Conservation (phyloP, 2,113 vertebrate genomes). For the Australoheros scitulus region DNA sequence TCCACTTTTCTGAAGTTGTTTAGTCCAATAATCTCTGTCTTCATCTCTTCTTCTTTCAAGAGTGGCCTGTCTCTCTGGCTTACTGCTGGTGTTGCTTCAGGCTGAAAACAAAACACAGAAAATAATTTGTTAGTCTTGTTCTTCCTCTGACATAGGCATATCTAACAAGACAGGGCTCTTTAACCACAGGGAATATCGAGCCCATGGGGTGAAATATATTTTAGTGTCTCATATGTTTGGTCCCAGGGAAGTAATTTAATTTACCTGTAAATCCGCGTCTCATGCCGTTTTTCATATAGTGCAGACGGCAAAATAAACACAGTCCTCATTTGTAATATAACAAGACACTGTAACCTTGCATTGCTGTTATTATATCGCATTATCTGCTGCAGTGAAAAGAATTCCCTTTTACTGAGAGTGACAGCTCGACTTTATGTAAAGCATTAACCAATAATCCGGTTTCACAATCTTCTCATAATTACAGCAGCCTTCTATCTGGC, state of each 20-base stretch:
- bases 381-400: slow-evolving; percentile 1
- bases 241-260: slow-evolving; percentile 28
- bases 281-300: slow-evolving; percentile 4
- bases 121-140: slow-evolving; percentile 60
- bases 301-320: slow-evolving; percentile 20
- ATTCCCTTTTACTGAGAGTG: slow-evolving; percentile 13
- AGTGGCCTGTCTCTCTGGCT: slow-evolving; percentile 47
- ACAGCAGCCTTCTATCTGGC: slow-evolving; percentile 44
- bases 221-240: slow-evolving; percentile 18
- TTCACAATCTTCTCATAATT: slow-evolving; percentile 63
- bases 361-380: slow-evolving; percentile 21
- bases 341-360: slow-evolving; percentile 9
- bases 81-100: slow-evolving; percentile 79
- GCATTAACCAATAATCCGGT: slow-evolving; percentile 60
- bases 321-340: slow-evolving; percentile 2
- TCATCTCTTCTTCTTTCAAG: slow-evolving; percentile 39
- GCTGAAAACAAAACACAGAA: slow-evolving; percentile 70
- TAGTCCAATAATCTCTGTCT: slow-evolving; percentile 46
- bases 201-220: slow-evolving; percentile 23
- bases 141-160: slow-evolving; percentile 27
- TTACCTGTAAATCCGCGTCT: slow-evolving; percentile 44
- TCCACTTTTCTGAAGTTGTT: slow-evolving; percentile 45
- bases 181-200: slow-evolving; percentile 41
- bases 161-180: slow-evolving; percentile 48
- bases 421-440: slow-evolving; percentile 28